These are phyloP conservation scores for Platalea minor DNA, from an alignment of 2,797 vertebrate genomes.

Conservation along the genomic window DNA sequence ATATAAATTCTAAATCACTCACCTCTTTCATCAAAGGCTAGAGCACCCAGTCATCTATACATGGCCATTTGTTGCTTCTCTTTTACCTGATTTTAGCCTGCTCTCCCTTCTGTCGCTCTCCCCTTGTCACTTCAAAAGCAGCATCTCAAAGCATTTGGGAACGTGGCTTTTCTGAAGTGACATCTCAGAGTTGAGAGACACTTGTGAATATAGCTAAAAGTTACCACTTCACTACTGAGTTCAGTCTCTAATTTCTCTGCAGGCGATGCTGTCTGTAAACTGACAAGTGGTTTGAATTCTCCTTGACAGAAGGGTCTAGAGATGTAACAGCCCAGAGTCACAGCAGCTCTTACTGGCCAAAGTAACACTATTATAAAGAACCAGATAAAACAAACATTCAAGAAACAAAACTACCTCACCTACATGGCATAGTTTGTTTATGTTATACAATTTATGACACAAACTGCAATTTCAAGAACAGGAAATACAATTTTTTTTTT, in stretches of 20 bases:
- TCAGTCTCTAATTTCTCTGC: slow-evolving; percentile 22
- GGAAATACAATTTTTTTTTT: background rate
- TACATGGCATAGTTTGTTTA: background rate
- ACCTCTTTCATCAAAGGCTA: background rate
- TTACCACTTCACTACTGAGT: slow-evolving; percentile 22
- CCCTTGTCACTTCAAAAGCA: background rate
- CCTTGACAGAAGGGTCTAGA: slow-evolving; percentile 2
- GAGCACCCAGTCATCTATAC: background rate
- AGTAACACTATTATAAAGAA: background rate
- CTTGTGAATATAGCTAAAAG: slow-evolving; percentile 26
- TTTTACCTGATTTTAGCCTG: background rate
- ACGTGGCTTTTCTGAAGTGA: slow-evolving; percentile 2
- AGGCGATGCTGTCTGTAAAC: background rate
- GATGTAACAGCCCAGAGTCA: background rate
- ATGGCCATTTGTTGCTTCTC: background rate
- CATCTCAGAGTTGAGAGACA: slow-evolving; percentile 28
- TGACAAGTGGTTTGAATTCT: background rate
- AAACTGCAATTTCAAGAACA: background rate
- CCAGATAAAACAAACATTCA: background rate
- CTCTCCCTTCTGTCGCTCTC: background rate
- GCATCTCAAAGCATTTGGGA: background rate
- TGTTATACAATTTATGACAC: background rate
- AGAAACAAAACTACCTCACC: background rate
- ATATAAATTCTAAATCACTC: background rate
- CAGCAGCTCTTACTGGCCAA: background rate